Conservation (phyloP, 2,113 vertebrate species). For the Mohoua ochrocephala region DNA sequence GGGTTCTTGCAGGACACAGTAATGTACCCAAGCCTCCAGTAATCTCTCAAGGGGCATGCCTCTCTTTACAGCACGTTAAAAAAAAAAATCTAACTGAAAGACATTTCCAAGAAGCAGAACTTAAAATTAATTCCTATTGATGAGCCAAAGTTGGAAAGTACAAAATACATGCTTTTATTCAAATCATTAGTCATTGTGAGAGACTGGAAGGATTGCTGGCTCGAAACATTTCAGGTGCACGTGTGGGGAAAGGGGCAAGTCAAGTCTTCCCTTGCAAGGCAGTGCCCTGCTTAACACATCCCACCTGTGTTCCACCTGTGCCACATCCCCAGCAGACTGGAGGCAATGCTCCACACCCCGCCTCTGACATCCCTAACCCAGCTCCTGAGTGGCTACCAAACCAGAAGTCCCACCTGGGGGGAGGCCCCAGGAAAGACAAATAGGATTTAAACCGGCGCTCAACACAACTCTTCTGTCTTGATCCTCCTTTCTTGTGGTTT, state of each 20-base stretch:
- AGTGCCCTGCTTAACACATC: no score
- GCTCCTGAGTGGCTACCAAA: background rate
- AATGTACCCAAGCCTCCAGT: background rate
- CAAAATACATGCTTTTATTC: background rate
- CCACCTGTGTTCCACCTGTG: background rate
- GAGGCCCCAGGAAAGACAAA: background rate
- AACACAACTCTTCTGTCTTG: rapidly evolving
- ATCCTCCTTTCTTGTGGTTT: rapidly evolving
- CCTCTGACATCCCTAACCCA: background rate
- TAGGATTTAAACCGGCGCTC: background rate
- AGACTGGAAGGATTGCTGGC: background rate
- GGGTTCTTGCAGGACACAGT: background rate
- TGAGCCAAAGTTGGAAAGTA: background rate
- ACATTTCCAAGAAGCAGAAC: background rate
- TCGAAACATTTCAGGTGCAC: background rate
- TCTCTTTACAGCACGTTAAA: background rate
- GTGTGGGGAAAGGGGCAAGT: background rate
- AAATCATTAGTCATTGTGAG: background rate
- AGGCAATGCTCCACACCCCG: background rate
- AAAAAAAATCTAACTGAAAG: background rate
- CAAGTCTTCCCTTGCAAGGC: background rate
- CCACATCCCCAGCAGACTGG: background rate
- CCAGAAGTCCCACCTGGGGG: background rate
- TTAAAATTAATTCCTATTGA: background rate
- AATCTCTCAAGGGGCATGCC: background rate